Evolutionary conservation across 2,888 invertebrate species (phyloP), one percentile per base, ranked within the genome.

Genomic region (Dendrolimus houi): DNA sequence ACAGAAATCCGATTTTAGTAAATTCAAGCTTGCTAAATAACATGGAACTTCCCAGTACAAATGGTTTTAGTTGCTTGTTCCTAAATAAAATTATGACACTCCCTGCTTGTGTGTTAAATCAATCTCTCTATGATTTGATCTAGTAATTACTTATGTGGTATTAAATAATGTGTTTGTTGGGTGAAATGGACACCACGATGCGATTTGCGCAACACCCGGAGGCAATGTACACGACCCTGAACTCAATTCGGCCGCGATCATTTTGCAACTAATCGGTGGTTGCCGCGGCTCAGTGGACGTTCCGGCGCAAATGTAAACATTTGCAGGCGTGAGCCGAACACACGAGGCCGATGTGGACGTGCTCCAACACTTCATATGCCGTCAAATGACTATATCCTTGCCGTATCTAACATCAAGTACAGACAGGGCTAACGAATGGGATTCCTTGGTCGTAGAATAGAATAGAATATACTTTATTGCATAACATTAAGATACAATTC

Each of bases 291-390:
- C 73, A 75, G 74, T 75, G 73, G 75, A 71, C 76, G 77, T 75
- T 77, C 77, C 82, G 83, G 83, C 75, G 79, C 81, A 89, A 89
- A 90, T 90, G 87, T 90, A 89, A 90, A 89, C 90, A 90, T 90
- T 90, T 83, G 84, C 89, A 89, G 84, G 86, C 87, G 82, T 72
- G 70, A 71, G 78, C 73, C 84, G 81, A 77, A 69, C 78, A 68
- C 73, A 64, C 89, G 87, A 89, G 89, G 89, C 77, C 87, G 81
- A 60, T 56, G 69, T 69, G 83, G 75, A 87, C 89, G 88, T 87
- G 87, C 74, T 71, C 72, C 75, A 73, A 73, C 75, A 75, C 74
- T 78, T 70, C 72, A 71, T 72, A 75, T 54, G 66, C 72, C 65
- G 67, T 66, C 64, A 65, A 65, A 66, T 70, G 67, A 68, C 68